A percentile compares a stretch with the other conserved stretches of the same genome.
Conservation (phyloP, 2,888 invertebrate species). For the Pseudanteris insignis region DNA sequence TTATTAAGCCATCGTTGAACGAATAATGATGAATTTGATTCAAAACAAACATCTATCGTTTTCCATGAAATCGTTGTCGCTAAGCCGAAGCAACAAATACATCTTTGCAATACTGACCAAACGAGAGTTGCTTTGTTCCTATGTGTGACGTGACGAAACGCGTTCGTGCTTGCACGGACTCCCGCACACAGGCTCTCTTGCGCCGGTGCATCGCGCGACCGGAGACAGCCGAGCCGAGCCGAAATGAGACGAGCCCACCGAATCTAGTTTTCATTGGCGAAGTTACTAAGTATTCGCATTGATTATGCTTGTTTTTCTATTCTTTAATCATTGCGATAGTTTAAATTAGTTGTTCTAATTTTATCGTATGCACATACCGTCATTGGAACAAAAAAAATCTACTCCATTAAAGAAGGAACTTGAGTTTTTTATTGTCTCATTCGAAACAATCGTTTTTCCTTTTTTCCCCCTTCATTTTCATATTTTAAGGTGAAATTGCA, state of each 20-base stretch:
- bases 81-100: too few species aligned
- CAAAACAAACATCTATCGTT: too few species aligned
- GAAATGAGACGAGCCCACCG: conserved; percentile 7
- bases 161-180: conserved; percentile 7
- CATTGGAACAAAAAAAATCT: too few species aligned
- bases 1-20: too few species aligned
- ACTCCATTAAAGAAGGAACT: too few species aligned
- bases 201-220: conserved; percentile 26
- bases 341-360: conserved; percentile 5
- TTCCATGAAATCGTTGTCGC: too few species aligned
- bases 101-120: conserved; percentile 9
- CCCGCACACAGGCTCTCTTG: conserved; percentile 1
- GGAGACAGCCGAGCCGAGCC: conserved; percentile 10
- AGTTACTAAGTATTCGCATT: conserved; percentile 11
- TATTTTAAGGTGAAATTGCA: too few species aligned
- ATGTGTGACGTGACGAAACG: conserved; percentile 2
- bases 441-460: too few species aligned
- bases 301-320: conserved; percentile 8
- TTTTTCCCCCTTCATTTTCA: too few species aligned
- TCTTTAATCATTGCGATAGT: conserved; percentile 4
- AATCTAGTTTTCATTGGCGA: conserved; percentile 17
- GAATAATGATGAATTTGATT: too few species aligned
- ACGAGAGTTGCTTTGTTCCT: conserved; percentile 9
- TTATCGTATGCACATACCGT: conserved; percentile 1
- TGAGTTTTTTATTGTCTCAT: too few species aligned